Evolutionary conservation across 2,113 vertebrate genomes (phyloP).

Genomic region (Progne subis): DNA sequence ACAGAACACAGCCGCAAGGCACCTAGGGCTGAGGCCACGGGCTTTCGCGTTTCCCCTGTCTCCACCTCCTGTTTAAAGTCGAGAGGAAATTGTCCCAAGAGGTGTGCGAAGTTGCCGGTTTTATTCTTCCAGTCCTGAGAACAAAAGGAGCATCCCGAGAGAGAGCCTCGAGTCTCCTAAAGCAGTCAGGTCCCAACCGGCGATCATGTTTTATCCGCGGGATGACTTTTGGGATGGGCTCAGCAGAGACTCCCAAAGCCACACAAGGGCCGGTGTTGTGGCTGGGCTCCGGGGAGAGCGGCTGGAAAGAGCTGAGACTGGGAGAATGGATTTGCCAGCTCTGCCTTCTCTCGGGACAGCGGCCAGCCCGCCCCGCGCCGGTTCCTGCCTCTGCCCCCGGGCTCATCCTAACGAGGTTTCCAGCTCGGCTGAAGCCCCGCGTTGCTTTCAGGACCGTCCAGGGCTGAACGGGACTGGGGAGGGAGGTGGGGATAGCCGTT

Average conservation of each 20-base stretch:
- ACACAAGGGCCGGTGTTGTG: neutral
- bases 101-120: fast-evolving
- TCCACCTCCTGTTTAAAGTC: neutral
- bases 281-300: neutral
- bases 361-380: neutral
- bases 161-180: neutral
- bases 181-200: neutral
- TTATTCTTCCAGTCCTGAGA: neutral
- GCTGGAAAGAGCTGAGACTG: neutral
- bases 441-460: neutral
- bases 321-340: neutral
- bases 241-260: neutral
- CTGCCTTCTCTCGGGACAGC: neutral
- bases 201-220: neutral
- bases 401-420: conserved; percentile 50
- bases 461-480: neutral
- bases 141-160: neutral
- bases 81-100: neutral
- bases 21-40: neutral
- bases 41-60: neutral
- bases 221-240: neutral
- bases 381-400: conserved; percentile 29
- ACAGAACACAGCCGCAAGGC: neutral
- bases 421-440: conserved; percentile 11
- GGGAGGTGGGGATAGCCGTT: fast-evolving